Conservation (phyloP, 2,797 vertebrate genomes). For the Mus spretus region DNA sequence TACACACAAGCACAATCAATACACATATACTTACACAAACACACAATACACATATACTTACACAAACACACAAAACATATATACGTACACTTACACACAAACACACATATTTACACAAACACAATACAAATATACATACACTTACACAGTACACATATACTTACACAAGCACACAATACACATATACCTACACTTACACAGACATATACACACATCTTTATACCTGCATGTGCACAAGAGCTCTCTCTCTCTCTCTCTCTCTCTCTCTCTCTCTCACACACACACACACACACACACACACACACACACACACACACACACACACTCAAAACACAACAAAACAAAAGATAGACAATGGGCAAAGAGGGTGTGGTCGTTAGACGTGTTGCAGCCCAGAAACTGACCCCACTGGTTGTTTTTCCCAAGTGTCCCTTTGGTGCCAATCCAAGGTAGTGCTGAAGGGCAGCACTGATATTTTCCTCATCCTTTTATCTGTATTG, state of each 20-base stretch:
- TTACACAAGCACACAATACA: too few relatives aligned
- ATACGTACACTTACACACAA: too few relatives aligned
- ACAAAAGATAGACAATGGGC: not conserved
- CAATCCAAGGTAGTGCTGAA: slow-evolving; percentile 76
- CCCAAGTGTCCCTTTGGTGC: slow-evolving; percentile 37
- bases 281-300: not conserved
- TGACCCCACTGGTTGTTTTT: not conserved
- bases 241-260: too few relatives aligned
- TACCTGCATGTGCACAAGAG: too few relatives aligned
- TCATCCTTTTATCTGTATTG: not conserved
- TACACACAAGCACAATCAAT: too few relatives aligned
- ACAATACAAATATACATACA: too few relatives aligned
- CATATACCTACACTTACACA: too few relatives aligned
- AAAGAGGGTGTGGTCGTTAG: not conserved
- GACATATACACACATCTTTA: not conserved
- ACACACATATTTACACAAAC: too few relatives aligned
- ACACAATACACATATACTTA: too few relatives aligned
- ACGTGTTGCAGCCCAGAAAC: not conserved
- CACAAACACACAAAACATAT: too few relatives aligned
- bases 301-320: not conserved
- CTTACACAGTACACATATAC: too few relatives aligned
- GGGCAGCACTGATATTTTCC: slow-evolving; percentile 58
- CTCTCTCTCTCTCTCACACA: not conserved
- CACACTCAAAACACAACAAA: not conserved
- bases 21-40: too few relatives aligned